Percentiles rank a stretch among this genome's conserved stretches.
Evolutionary conservation across 2,888 invertebrate species (phyloP).

Genomic region (Corythucha ciliata): DNA sequence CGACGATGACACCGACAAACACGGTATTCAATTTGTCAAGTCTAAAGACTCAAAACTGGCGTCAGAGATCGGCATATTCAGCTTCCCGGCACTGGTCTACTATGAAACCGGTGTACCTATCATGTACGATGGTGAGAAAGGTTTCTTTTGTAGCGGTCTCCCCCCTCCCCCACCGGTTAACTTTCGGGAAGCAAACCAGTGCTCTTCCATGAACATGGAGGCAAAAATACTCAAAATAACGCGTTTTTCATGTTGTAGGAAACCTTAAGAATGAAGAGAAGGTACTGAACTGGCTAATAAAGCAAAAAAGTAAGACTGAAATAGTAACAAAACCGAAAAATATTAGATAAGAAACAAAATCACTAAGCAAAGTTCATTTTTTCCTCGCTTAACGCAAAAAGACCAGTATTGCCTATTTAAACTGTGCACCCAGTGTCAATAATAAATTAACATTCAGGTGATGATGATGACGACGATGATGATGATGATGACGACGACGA

Average conservation of each 20-base stretch:
- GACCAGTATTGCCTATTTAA: too few relatives aligned
- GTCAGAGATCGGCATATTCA: constrained; percentile 83
- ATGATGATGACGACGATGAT: constrained; percentile 45
- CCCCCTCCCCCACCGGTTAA: not conserved
- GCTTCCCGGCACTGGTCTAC: constrained; percentile 84
- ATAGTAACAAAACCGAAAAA: not conserved
- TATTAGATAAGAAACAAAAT: not conserved
- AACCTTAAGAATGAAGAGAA: constrained; percentile 89
- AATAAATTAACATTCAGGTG: constrained; percentile 41
- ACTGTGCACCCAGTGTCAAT: too few relatives aligned
- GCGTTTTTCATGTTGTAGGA: constrained; percentile 54
- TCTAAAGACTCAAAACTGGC: constrained; percentile 82
- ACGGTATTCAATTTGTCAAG: constrained; percentile 88
- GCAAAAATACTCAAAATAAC: too few relatives aligned
- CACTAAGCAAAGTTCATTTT: too few relatives aligned
- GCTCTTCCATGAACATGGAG: too few relatives aligned
- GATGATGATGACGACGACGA: constrained; percentile 43
- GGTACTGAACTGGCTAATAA: constrained; percentile 91
- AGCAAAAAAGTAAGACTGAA: constrained; percentile 87
- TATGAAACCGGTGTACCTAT: constrained; percentile 90
- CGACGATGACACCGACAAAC: constrained; percentile 84
- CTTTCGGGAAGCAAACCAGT: not conserved
- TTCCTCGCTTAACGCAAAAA: too few relatives aligned
- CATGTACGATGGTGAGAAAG: constrained; percentile 86
- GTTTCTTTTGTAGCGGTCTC: too few relatives aligned